Conservation (phyloP, 2,797 vertebrate species). For the Lophius americanus region DNA sequence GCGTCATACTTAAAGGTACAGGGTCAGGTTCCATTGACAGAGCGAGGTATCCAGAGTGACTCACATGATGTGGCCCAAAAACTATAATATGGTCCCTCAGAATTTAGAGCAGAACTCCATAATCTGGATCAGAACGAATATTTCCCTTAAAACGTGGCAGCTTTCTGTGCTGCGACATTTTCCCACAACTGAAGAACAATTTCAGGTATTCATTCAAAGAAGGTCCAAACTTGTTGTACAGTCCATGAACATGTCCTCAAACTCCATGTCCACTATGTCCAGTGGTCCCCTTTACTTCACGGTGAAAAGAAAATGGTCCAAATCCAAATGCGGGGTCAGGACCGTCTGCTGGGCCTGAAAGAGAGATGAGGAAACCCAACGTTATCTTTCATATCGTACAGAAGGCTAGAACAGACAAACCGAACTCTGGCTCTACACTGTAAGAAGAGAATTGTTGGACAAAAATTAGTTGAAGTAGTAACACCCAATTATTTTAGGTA, state of each 20-base stretch:
- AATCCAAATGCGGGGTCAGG: no score
- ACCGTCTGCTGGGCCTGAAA: conserved; percentile 29
- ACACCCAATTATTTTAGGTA: no score
- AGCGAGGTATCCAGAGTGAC: neutral
- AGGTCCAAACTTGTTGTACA: conserved; percentile 43
- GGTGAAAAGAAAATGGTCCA: neutral
- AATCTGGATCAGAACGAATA: neutral
- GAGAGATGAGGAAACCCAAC: conserved; percentile 39
- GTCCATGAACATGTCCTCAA: conserved; percentile 77
- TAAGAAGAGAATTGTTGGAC: no score
- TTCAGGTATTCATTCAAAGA: neutral
- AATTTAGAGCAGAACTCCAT: conserved; percentile 20
- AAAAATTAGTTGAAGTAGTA: no score
- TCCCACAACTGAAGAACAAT: neutral
- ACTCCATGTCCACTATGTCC: conserved; percentile 6
- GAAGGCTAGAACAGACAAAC: no score
- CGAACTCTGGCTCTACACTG: no score
- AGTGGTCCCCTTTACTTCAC: conserved; percentile 6
- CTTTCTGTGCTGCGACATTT: conserved; percentile 7
- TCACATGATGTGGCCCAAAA: conserved; percentile 20
- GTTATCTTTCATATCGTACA: no score
- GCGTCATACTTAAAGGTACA: conserved; percentile 18
- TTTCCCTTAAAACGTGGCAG: no score
- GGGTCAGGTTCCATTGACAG: conserved; percentile 2
- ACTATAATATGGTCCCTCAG: neutral